Base-by-base conservation (phyloP, 2,113 vertebrate species). In the Orthonyx spaldingii region DNA sequence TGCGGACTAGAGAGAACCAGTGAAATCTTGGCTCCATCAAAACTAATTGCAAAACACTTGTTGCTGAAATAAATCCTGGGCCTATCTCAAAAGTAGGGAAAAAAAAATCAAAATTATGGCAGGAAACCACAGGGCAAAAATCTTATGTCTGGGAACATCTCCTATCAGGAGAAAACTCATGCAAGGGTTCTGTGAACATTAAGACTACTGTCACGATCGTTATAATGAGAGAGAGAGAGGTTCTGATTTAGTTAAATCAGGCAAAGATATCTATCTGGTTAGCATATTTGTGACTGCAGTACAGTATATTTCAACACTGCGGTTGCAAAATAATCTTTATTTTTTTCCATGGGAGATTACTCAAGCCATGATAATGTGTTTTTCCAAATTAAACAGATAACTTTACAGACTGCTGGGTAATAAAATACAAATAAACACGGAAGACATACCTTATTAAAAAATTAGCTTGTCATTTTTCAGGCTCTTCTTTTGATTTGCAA, bases 401-500 rank as follows among this genome's bases (percentile, higher is more conserved):
- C 82, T 91, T 96, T 85, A 86, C 75, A 92, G 92, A 89, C 59
- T 90, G 75, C 50, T 92, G 75, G 88, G 74, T 92, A 94, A 96
- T 94, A 95, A 97, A 95, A 84, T 81, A 85, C 7, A 0, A 90
- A 96, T 97, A 94, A 96, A 95, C 84, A 96, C 0, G 0, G 90
- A 91, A 68, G 57, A 94, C 59, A 81, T 93, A 91, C 53, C 91
- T 95, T 92, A 96, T 96, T 96, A 91, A 95, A 95, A 97, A 90
- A 96, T 93, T 89, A 96, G 76, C 71, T 79, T 94, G 90, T 93
- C 92, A 91, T 93, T 89, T 96, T 96, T 93, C 87, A 96, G 77
- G 80, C 76, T 79, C 65, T 72, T 91, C 93, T 92, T 95, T 96
- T 97, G 97, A 97, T 97, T 97, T 97, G 92, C 90, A 94, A 96